Base-by-base conservation (phyloP, 2,797 vertebrate genomes). In the Poeciliopsis presidionis region DNA sequence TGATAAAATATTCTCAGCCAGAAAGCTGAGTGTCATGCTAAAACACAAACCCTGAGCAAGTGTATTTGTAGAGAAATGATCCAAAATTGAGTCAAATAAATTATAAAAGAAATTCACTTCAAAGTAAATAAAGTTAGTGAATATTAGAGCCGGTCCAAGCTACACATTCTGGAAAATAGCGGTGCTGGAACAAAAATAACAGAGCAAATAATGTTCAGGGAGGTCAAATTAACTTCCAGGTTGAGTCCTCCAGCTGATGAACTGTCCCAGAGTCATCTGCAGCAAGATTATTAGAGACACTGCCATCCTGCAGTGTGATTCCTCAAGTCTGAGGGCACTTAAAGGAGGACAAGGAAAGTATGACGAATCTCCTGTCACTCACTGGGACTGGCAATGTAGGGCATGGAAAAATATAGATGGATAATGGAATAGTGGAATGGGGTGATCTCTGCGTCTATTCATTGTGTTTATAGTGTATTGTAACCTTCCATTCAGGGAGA, bases 341-440 rank as follows among this genome's bases (percentile, higher is more conserved):
- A 85, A 91, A 88, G 76, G 87, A 88, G 89, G 86, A 90, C 84
- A 80, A 79, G 80, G 81, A 77, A 82, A 87, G 88, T 81, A 85
- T 89, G 90, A 92, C 85, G 72, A 93, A 92, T 92, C 85, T 84
- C 84, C 89, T 88, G 90, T 88, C 85, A 83, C 85, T 90, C 87
- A 63, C 85, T 41, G 82, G 87, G 85, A 77, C 81, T 69, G 80
- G 73, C 70, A 83, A 90, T 89, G 84, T 87, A 88, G 89, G 87
- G 82, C 85, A 89, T 57, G 76, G 84, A 63, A 76, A 81, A 81
- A 67, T 67, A 55, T 61, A 79, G 80, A 90, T 59, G 69, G 73
- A 84, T 71, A 33, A 80, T 75, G 51, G 30, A 45, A 59, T 16
- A 25, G 9, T 18, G n/a, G 75, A 77, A 74, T 36, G 9, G 41